These are phyloP conservation scores for Parazoanthus swiftii DNA, from an alignment of 92 coral and sea anemone genomes.

Conservation along the genomic window DNA sequence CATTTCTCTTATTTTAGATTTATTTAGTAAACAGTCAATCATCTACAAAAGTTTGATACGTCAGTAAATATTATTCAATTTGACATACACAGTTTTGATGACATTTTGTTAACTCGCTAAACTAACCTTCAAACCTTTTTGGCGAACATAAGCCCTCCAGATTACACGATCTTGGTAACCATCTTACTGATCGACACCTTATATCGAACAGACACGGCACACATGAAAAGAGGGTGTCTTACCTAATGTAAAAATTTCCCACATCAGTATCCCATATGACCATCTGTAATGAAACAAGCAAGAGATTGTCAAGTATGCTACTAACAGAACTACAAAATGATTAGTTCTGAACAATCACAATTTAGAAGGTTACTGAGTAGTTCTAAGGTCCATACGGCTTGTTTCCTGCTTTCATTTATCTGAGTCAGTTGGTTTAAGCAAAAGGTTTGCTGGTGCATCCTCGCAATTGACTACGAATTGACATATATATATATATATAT, in stretches of 20 bases:
- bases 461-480: too few species aligned
- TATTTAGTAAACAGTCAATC: too few species aligned
- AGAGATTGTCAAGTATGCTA: background rate
- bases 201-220: background rate
- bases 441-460: too few species aligned
- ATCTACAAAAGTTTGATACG: too few species aligned
- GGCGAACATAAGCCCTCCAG: background rate
- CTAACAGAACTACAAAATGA: background rate
- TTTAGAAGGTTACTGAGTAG: background rate
- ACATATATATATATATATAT: too few species aligned
- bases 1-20: too few species aligned
- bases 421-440: too few species aligned
- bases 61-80: too few species aligned
- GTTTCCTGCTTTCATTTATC: too few species aligned
- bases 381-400: background rate
- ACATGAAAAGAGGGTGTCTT: background rate
- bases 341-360: background rate
- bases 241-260: conserved; percentile 25
- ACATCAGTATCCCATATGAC: conserved; percentile 27
- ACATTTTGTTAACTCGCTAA: background rate
- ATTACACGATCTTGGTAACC: too few species aligned
- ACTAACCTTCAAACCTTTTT: background rate
- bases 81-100: too few species aligned
- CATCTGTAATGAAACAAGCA: background rate
- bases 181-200: too few species aligned